Evolutionary conservation across 2,113 vertebrate genomes (phyloP).

Genomic region (Accipiter virgatus): DNA sequence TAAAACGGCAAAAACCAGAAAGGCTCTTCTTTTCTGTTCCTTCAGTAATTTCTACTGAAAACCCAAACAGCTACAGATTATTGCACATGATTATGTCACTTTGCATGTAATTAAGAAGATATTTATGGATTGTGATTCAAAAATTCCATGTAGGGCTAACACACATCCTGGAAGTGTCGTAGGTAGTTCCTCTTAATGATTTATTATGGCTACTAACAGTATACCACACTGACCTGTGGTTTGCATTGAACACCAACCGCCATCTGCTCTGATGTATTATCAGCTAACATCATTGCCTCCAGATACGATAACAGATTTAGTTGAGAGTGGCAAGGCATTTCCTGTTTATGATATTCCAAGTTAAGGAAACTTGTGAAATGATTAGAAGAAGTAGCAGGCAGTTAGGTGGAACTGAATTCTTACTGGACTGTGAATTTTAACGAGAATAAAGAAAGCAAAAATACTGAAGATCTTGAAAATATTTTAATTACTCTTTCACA

Average conservation of each 20-base stretch:
- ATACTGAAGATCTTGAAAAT: not conserved
- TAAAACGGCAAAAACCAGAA: not conserved
- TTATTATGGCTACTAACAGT: constrained; percentile 53
- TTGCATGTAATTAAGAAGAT: constrained; percentile 26
- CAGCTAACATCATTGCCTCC: constrained; percentile 31
- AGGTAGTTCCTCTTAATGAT: constrained; percentile 66
- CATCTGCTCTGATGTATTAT: constrained; percentile 58
- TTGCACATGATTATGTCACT: not conserved
- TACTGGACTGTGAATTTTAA: not conserved
- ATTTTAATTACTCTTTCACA: not conserved
- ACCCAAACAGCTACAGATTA: not conserved
- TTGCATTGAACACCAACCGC: constrained; percentile 54
- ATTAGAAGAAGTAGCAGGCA: not conserved
- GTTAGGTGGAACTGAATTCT: not conserved
- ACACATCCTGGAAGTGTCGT: constrained; percentile 54
- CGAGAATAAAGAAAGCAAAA: not conserved
- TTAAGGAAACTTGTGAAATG: constrained; percentile 35
- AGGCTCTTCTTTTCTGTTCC: not conserved
- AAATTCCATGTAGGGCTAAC: constrained; percentile 45
- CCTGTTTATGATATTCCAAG: constrained; percentile 36
- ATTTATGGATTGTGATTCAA: constrained; percentile 46
- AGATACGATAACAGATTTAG: constrained; percentile 1
- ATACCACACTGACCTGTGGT: constrained; percentile 40
- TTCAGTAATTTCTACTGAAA: not conserved
- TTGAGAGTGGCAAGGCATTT: constrained; percentile 44